Conservation (phyloP, 2,888 invertebrate genomes). For the Ischnura elegans region DNA sequence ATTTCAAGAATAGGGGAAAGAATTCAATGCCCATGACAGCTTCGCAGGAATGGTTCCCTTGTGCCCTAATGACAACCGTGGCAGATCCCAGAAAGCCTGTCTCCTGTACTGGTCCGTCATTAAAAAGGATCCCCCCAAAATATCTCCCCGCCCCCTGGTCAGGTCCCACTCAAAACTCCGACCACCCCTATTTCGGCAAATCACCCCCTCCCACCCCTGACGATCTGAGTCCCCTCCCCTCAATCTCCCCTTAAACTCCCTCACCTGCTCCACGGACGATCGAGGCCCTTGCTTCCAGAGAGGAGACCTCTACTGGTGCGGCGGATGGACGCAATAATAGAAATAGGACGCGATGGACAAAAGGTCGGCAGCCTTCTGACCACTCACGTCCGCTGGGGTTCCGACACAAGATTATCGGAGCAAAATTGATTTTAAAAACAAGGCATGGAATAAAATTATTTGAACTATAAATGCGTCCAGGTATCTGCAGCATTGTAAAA, state of each 20-base stretch:
- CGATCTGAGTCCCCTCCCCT: not conserved
- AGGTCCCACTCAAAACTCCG: not conserved
- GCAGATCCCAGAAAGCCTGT: not conserved
- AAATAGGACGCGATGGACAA: no score
- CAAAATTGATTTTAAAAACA: no score
- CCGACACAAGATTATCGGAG: no score
- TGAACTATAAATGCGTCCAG: no score
- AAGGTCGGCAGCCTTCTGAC: no score
- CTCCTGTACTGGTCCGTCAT: not conserved
- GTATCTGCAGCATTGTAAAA: no score
- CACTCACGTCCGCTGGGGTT: no score
- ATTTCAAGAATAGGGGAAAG: not conserved
- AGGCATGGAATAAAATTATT: no score
- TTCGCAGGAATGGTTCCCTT: not conserved
- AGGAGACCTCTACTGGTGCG: no score
- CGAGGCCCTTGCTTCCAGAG: no score
- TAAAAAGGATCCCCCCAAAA: not conserved
- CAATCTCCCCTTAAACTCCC: constrained; percentile 40
- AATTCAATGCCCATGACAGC: not conserved
- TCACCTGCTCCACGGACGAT: constrained; percentile 61
- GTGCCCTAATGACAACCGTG: not conserved
- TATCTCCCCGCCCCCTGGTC: not conserved
- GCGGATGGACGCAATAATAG: no score
- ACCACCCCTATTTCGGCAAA: not conserved
- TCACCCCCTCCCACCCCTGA: not conserved